Evolutionary conservation across 2,888 invertebrate species (phyloP).

Genomic region (Idaea biselata): DNA sequence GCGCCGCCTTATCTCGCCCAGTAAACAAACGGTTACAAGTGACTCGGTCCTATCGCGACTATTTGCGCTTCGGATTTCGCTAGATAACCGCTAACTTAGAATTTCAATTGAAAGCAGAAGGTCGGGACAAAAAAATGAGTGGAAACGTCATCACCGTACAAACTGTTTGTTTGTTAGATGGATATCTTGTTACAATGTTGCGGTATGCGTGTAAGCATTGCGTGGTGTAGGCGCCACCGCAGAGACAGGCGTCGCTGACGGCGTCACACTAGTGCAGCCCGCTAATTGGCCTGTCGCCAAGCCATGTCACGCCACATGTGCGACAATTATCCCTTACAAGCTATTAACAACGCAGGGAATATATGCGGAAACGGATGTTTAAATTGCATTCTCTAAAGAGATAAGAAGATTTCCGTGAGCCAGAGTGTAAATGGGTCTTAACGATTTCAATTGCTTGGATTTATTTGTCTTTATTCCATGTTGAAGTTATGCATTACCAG

Average conservation of each 20-base stretch:
- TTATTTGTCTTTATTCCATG: constrained; percentile 17
- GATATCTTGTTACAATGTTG: constrained; percentile 51
- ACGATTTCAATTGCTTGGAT: constrained; percentile 12
- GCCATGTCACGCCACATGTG: constrained; percentile 66
- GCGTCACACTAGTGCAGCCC: constrained; percentile 55
- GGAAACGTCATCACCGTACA: constrained; percentile 32
- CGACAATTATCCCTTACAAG: constrained; percentile 76
- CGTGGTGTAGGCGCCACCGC: constrained; percentile 32
- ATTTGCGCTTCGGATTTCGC: constrained; percentile 70
- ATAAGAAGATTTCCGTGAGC: constrained; percentile 63
- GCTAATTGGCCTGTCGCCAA: constrained; percentile 80
- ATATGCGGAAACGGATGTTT: constrained; percentile 80
- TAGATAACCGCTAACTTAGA: constrained; percentile 51
- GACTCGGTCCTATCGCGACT: constrained; percentile 62
- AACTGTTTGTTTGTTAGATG: constrained; percentile 29
- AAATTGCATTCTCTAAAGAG: constrained; percentile 71
- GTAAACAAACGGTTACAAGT: constrained; percentile 73
- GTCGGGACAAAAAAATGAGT: not conserved
- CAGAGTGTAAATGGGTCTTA: not conserved
- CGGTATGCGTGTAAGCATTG: constrained; percentile 30
- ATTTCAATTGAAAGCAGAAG: constrained; percentile 26
- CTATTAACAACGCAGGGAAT: constrained; percentile 68
- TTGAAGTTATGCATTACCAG: constrained; percentile 9
- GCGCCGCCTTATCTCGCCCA: constrained; percentile 73
- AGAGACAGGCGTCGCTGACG: constrained; percentile 44